phyloP scores from a whole-genome alignment of 2,797 vertebrate genomes.

The Columba guinea region DNA sequence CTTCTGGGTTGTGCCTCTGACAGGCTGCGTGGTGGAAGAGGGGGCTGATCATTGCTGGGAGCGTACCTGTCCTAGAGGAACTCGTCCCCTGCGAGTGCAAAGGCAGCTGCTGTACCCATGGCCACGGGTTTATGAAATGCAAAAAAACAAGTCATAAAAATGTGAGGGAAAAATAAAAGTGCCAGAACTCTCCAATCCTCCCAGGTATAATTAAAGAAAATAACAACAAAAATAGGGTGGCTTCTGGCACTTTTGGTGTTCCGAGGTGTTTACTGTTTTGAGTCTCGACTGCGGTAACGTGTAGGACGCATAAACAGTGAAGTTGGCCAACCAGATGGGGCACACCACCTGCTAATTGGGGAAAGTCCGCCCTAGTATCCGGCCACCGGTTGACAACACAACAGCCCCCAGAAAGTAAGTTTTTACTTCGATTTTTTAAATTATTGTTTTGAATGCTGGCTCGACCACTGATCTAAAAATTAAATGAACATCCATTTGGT shows the following conservation, averaged over 20 bases:
- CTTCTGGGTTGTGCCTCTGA: background rate
- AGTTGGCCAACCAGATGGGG: slow-evolving; percentile 16
- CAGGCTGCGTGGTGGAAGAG: background rate
- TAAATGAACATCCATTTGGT: rapidly evolving
- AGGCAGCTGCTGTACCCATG: background rate
- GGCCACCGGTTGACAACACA: background rate
- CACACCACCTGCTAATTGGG: slow-evolving; percentile 11
- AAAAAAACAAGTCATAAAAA: background rate
- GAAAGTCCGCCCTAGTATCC: background rate
- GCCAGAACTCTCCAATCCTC: slow-evolving; percentile 7
- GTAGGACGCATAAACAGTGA: background rate
- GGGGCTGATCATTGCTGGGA: background rate
- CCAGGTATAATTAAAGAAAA: slow-evolving; percentile 52
- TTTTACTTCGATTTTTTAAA: background rate
- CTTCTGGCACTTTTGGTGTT: slow-evolving; percentile 33
- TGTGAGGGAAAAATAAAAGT: background rate
- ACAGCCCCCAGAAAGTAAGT: background rate
- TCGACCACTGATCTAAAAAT: background rate
- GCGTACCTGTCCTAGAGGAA: rapidly evolving
- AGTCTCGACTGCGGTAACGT: slow-evolving; percentile 6
- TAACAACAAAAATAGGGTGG: slow-evolving; percentile 46
- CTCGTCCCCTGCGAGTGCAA: background rate
- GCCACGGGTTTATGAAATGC: background rate
- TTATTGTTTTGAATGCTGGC: background rate
- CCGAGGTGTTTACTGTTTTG: slow-evolving; percentile 18